phyloP scores from a whole-genome alignment of 1,140 invertebrate genomes.

The Drosophila orena region DNA sequence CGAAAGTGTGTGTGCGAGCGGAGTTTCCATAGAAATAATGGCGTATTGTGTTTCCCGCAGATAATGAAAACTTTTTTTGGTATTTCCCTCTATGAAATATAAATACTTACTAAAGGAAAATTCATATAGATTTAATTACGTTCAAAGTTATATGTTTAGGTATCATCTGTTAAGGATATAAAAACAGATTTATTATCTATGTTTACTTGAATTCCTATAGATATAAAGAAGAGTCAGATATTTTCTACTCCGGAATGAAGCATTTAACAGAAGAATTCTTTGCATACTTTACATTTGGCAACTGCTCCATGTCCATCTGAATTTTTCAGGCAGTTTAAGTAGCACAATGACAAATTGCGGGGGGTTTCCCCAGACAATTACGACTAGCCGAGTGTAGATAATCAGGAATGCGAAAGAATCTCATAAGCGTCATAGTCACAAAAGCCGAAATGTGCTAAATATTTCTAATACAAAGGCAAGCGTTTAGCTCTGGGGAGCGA shows the following conservation, averaged over 20 bases:
- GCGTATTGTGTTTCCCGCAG: slow-evolving; percentile 6
- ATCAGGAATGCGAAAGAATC: slow-evolving; percentile 17
- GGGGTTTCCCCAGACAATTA: slow-evolving; percentile 48
- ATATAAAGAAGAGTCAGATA: background rate
- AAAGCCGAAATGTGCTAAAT: slow-evolving; percentile 63
- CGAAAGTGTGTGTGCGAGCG: background rate
- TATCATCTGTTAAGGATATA: no score
- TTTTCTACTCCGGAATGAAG: background rate
- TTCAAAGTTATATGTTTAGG: no score
- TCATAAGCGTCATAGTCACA: slow-evolving; percentile 58
- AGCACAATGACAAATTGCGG: slow-evolving; percentile 44
- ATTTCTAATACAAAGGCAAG: slow-evolving; percentile 65
- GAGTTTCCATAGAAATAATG: slow-evolving; percentile 13
- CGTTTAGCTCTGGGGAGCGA: slow-evolving; percentile 59
- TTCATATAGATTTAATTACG: no score
- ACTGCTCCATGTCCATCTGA: background rate
- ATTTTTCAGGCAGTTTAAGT: slow-evolving; percentile 6
- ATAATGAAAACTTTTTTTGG: no score
- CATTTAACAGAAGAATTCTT: background rate
- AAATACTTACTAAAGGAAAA: no score
- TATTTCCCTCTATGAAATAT: no score
- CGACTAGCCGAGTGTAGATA: slow-evolving; percentile 16
- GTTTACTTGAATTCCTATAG: no score
- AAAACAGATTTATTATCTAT: no score
- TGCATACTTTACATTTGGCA: background rate